Evolutionary conservation across 2,797 vertebrate species (phyloP).

Genomic region (Melanotaenia trifasciata): DNA sequence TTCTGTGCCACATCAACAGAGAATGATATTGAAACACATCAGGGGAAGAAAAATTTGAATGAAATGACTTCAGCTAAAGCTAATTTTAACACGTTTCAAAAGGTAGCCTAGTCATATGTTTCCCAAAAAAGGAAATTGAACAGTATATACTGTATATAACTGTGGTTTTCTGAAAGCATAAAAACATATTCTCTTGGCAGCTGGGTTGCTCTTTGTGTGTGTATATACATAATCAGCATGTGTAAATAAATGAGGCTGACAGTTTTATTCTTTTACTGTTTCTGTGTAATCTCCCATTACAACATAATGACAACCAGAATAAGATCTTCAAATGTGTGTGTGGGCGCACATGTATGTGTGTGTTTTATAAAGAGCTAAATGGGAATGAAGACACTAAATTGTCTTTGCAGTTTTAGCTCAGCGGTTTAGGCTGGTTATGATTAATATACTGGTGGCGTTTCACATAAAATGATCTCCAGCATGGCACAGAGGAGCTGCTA

Average conservation of each 20-base stretch:
- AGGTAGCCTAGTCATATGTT: too few species aligned
- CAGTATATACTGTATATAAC: background rate
- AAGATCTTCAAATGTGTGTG: slow-evolving; percentile 44
- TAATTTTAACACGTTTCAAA: too few species aligned
- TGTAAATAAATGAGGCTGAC: slow-evolving; percentile 61
- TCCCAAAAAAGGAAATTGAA: too few species aligned
- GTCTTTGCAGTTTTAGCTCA: slow-evolving; percentile 51
- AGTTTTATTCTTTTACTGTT: slow-evolving; percentile 64
- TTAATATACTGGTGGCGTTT: slow-evolving; percentile 49
- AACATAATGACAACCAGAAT: slow-evolving; percentile 64
- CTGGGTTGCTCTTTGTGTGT: slow-evolving; percentile 1
- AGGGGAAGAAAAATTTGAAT: too few species aligned
- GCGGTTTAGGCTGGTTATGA: slow-evolving; percentile 56
- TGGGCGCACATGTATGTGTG: background rate
- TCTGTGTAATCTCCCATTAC: slow-evolving; percentile 63
- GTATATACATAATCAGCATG: slow-evolving; percentile 38
- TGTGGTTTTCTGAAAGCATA: background rate
- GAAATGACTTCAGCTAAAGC: too few species aligned
- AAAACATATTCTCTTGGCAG: background rate
- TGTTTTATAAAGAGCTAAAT: slow-evolving; percentile 59
- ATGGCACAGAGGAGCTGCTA: slow-evolving; percentile 28
- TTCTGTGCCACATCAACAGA: too few species aligned
- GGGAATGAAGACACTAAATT: slow-evolving; percentile 65
- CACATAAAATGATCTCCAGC: slow-evolving; percentile 50
- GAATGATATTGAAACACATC: too few species aligned